phyloP scores from a whole-genome alignment of 2,113 vertebrate genomes.

The Chionomys nivalis region DNA sequence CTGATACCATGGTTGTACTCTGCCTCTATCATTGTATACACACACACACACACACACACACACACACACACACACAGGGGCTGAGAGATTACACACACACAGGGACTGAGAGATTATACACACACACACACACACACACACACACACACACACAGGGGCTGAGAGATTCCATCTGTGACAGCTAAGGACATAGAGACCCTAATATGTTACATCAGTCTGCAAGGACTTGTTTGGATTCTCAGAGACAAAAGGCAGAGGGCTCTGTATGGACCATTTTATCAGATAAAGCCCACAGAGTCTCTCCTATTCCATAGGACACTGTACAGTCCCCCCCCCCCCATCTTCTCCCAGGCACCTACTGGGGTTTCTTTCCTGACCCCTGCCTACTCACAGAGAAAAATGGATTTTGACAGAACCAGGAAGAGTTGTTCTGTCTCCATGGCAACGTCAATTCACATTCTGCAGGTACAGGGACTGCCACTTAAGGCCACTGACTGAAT shows the following conservation, averaged over 20 bases:
- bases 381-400: conserved; percentile 73
- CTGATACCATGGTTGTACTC: background rate
- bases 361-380: conserved; percentile 68
- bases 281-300: background rate
- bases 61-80: background rate
- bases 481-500: conserved; percentile 86
- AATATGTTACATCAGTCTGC: rapidly evolving
- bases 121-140: background rate
- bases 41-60: background rate
- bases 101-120: background rate
- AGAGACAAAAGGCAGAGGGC: background rate
- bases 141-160: background rate
- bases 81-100: background rate
- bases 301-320: rapidly evolving
- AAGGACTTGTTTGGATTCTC: background rate
- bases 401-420: conserved; percentile 76
- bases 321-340: background rate
- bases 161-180: background rate
- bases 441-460: conserved; percentile 91
- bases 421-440: conserved; percentile 87
- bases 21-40: background rate
- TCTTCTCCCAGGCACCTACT: conserved; percentile 21
- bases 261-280: background rate
- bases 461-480: conserved; percentile 90
- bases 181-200: background rate